Evolutionary conservation across 1,140 invertebrate genomes (phyloP).

Genomic region (Drosophila pachea): DNA sequence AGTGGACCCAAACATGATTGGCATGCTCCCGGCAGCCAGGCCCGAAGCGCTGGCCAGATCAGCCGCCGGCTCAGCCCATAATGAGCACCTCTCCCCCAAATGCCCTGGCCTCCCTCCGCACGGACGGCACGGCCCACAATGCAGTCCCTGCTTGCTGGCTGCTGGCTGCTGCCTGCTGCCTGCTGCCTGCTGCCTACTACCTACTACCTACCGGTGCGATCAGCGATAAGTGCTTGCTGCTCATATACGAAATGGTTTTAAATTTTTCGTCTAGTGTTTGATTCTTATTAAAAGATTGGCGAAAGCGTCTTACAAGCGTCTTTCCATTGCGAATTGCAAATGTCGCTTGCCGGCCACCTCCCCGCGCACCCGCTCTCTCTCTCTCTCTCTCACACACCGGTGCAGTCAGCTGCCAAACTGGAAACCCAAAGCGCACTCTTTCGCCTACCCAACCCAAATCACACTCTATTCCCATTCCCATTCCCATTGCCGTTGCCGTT

Average conservation of each 20-base stretch:
- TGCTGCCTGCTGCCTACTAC: conserved; percentile 19
- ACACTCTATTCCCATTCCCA: conserved; percentile 46
- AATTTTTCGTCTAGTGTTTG: conserved; percentile 77
- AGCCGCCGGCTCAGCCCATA: conserved; percentile 12
- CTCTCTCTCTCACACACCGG: too few relatives aligned
- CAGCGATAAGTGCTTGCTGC: conserved; percentile 70
- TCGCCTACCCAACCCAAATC: conserved; percentile 50
- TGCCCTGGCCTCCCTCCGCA: too few relatives aligned
- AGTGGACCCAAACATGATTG: conserved; percentile 57
- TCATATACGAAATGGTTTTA: conserved; percentile 76
- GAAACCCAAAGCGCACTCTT: conserved; percentile 26
- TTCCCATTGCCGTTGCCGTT: too few relatives aligned
- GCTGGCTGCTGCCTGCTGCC: conserved; percentile 7
- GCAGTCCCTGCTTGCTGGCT: too few relatives aligned
- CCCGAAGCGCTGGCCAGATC: conserved; percentile 26
- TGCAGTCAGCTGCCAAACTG: conserved; percentile 29
- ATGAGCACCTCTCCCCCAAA: conserved; percentile 32
- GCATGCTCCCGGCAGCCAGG: conserved; percentile 39
- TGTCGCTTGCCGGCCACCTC: conserved; percentile 43
- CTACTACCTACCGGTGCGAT: conserved; percentile 70
- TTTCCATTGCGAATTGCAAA: conserved; percentile 60
- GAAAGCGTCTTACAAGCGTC: conserved; percentile 71
- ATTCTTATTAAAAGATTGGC: conserved; percentile 78
- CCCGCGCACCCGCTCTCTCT: background rate
- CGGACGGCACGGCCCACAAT: too few relatives aligned